phyloP scores from a whole-genome alignment of 2,888 invertebrate genomes.

The Nebria brevicollis region DNA sequence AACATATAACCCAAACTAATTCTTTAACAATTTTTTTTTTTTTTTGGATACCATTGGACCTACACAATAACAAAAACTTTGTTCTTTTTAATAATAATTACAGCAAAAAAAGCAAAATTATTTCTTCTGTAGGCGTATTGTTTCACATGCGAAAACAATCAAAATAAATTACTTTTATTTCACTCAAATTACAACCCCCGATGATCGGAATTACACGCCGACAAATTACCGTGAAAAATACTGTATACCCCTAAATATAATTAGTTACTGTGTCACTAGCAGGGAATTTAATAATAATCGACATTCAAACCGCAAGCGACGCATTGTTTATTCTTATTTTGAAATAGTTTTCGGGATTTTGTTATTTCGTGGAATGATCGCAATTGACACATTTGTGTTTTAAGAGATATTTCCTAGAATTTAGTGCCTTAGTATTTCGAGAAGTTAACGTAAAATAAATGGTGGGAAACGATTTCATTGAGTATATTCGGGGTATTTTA shows the following conservation, averaged over 20 bases:
- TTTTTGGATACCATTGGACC: slow-evolving; percentile 34
- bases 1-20: slow-evolving; percentile 44
- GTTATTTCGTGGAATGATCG: too few relatives aligned
- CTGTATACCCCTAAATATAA: neutral
- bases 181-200: too few relatives aligned
- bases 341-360: too few relatives aligned
- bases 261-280: neutral
- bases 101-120: slow-evolving; percentile 39
- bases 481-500: neutral
- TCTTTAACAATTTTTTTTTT: slow-evolving; percentile 29
- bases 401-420: too few relatives aligned
- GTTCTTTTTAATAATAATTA: slow-evolving; percentile 34
- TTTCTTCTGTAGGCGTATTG: slow-evolving; percentile 26
- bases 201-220: neutral
- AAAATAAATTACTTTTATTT: too few relatives aligned
- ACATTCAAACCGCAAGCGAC: too few relatives aligned
- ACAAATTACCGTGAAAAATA: neutral
- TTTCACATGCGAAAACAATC: neutral
- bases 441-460: neutral
- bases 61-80: slow-evolving; percentile 41
- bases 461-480: neutral
- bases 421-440: too few relatives aligned
- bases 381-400: too few relatives aligned
- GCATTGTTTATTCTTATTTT: too few relatives aligned
- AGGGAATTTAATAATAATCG: neutral